Evolutionary conservation across 1,140 invertebrate genomes (phyloP).

Genomic region (Pseudomyrmex concolor): DNA sequence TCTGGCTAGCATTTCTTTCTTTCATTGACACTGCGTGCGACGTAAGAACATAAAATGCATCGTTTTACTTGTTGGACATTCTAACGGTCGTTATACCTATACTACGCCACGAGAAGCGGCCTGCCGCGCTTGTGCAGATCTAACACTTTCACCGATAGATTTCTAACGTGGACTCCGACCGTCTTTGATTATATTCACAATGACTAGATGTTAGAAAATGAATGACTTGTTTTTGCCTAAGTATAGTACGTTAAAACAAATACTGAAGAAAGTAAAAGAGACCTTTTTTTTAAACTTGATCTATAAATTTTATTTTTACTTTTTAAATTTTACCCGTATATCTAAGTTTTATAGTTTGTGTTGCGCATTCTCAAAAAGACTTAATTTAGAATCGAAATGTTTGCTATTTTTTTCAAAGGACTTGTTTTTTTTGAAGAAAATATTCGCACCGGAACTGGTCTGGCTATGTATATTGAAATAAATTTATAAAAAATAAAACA

Average conservation of each 20-base stretch:
- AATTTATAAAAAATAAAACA: too few species aligned
- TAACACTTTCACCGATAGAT: slow-evolving; percentile 82
- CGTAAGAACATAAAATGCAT: slow-evolving; percentile 44
- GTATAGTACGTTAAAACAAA: too few species aligned
- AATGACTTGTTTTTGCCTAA: too few species aligned
- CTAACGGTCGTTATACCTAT: slow-evolving; percentile 47
- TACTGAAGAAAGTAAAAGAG: too few species aligned
- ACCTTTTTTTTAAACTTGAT: background rate
- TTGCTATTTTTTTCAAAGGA: too few species aligned
- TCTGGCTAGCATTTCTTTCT: background rate
- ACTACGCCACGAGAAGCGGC: slow-evolving; percentile 49
- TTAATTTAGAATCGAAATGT: too few species aligned
- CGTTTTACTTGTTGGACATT: slow-evolving; percentile 61
- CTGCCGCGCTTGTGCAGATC: slow-evolving; percentile 60
- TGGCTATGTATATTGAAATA: too few species aligned
- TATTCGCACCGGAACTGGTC: too few species aligned
- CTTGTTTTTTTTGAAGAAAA: too few species aligned
- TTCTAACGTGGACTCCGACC: slow-evolving; percentile 75
- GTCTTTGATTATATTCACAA: slow-evolving; percentile 63
- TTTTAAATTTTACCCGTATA: too few species aligned
- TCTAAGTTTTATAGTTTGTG: too few species aligned
- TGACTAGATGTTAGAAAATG: background rate
- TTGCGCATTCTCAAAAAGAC: too few species aligned
- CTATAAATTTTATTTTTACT: background rate
- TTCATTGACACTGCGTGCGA: background rate